Evolutionary conservation across 1,140 invertebrate genomes (phyloP).

Genomic region (Ephestia elutella): DNA sequence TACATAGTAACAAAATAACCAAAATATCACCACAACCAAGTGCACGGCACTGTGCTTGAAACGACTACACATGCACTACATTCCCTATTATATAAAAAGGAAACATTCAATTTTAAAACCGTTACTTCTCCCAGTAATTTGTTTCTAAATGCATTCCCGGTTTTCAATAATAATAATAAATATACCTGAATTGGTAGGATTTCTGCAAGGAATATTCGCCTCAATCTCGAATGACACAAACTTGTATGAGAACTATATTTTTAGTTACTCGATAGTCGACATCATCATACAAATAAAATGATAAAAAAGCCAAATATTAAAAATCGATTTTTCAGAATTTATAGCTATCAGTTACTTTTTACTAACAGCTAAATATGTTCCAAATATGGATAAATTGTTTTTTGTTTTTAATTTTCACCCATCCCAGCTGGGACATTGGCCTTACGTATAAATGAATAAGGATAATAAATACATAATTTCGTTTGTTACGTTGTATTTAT

Average conservation of each 20-base stretch:
- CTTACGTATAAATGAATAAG: too few relatives aligned
- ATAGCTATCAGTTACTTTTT: too few relatives aligned
- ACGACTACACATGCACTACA: slow-evolving; percentile 65
- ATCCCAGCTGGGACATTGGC: too few relatives aligned
- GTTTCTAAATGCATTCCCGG: slow-evolving; percentile 4
- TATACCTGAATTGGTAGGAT: not conserved
- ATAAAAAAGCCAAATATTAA: too few relatives aligned
- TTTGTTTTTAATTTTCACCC: too few relatives aligned
- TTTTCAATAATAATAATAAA: not conserved
- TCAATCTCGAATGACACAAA: not conserved
- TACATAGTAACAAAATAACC: slow-evolving; percentile 40
- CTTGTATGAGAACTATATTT: not conserved
- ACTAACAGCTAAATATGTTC: too few relatives aligned
- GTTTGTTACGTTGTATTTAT: too few relatives aligned
- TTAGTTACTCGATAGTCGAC: not conserved
- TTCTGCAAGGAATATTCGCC: not conserved
- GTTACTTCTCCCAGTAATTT: not conserved
- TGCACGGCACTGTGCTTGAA: slow-evolving; percentile 57
- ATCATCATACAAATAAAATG: too few relatives aligned
- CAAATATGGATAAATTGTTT: too few relatives aligned
- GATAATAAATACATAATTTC: too few relatives aligned
- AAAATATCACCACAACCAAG: slow-evolving; percentile 67
- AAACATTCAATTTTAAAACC: slow-evolving; percentile 5
- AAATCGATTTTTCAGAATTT: too few relatives aligned
- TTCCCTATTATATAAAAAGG: slow-evolving; percentile 7